These are phyloP conservation scores for Xylocopa sonorina DNA, from an alignment of 1,140 invertebrate genomes.

Conservation along the genomic window DNA sequence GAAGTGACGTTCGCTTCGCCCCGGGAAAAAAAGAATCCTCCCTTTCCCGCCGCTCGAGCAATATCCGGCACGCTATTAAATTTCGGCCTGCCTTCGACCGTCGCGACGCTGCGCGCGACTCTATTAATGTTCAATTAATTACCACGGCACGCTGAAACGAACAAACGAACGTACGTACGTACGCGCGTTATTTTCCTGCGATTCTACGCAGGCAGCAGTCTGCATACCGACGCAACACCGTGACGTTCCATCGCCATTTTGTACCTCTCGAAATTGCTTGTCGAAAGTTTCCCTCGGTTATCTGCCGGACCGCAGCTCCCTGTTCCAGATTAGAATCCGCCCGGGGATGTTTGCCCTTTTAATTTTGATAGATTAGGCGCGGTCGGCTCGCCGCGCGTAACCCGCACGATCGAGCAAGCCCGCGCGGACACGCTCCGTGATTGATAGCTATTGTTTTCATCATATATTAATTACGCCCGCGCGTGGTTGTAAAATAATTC, in stretches of 20 bases:
- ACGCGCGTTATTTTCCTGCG: neutral
- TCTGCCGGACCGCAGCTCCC: neutral
- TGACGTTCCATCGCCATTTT: neutral
- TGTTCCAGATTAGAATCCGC: neutral
- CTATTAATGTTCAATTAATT: constrained; percentile 44
- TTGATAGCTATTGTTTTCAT: neutral
- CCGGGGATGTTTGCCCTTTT: neutral
- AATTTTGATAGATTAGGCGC: neutral
- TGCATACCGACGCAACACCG: neutral
- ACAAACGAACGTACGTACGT: too few relatives aligned
- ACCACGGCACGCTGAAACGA: neutral
- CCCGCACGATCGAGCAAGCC: too few relatives aligned
- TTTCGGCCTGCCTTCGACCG: neutral
- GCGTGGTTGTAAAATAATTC: neutral
- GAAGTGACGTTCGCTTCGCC: constrained; percentile 21
- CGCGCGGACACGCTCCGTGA: too few relatives aligned
- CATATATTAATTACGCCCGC: neutral
- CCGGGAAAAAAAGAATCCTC: neutral
- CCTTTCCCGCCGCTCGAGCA: constrained; percentile 1
- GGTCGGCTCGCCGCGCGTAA: too few relatives aligned
- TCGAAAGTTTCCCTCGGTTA: neutral
- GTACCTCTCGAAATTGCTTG: neutral
- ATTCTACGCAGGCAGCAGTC: neutral
- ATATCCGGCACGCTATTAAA: constrained; percentile 23
- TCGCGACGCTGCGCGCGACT: neutral